Base-by-base conservation (phyloP, 2,797 vertebrate species). In the Fistularia tabacaria region DNA sequence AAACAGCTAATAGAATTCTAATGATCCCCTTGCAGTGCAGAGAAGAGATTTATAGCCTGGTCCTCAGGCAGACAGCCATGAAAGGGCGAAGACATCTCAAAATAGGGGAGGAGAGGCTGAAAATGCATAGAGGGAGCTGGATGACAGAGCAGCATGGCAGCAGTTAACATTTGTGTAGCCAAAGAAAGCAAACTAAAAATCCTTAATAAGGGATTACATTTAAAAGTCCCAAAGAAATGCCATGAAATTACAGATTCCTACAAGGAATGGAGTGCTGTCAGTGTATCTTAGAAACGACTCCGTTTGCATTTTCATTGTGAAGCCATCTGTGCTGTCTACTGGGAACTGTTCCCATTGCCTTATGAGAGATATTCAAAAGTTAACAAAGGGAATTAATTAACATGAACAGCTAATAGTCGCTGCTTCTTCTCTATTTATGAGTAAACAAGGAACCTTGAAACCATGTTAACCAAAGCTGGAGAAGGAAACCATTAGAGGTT, bases 321-420 rank as follows among this genome's bases (percentile, higher is more conserved):
- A 53, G 12, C 57, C 59, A 54, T 78, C 63, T 71, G 69, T 49
- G 51, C 38, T 8, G 39, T 61, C 55, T 51, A n/a, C 15, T 38
- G 60, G 62, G 68, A 77, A 25, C 25, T 2, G 25, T 25, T 76
- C 71, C 74, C 7, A 13, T 65, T 84, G 77, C 61, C 44, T 53
- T 63, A 60, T 10, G 49, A 66, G 59, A 74, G 81, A 85, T 63
- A 71, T 44, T 54, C 49, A 39, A 65, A 60, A 77, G 76, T 83
- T 85, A 89, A 86, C 76, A 74, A 85, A 75, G 62, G 48, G 60
- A 77, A 81, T 82, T 82, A 82, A 89, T 88, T 83, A 89, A 79
- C 71, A 81, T 81, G 64, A 78, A 82, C 49, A 59, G 66, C 51
- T 57, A 74, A 77, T 60, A 78, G 54, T 71, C 67, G 72, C 66